These are phyloP conservation scores for Astatotilapia flaviijosephi DNA, from an alignment of 2,113 vertebrate genomes.

Conservation along the genomic window DNA sequence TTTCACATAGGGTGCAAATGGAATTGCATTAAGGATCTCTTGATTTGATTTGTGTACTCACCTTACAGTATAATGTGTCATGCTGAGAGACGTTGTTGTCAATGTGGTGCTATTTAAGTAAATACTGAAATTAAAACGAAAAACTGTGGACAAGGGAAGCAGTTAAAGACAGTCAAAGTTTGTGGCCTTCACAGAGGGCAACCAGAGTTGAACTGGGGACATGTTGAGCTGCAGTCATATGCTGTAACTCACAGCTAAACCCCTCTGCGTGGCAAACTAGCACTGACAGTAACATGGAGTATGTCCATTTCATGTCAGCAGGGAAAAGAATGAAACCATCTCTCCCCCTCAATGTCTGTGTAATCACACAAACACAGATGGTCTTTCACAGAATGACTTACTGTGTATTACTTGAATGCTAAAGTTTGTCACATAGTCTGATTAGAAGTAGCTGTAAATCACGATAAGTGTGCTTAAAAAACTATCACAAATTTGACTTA, in stretches of 20 bases:
- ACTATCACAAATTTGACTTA: background rate
- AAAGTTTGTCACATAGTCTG: background rate
- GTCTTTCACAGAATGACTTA: background rate
- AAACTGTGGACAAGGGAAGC: background rate
- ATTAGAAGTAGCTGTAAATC: background rate
- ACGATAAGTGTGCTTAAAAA: background rate
- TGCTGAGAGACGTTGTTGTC: background rate
- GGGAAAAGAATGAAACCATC: slow-evolving; percentile 12
- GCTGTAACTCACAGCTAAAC: slow-evolving; percentile 72
- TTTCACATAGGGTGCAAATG: background rate
- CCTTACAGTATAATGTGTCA: background rate
- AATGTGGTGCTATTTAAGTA: background rate
- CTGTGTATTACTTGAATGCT: background rate
- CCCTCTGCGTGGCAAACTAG: background rate
- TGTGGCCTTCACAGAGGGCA: slow-evolving; percentile 50
- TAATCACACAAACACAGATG: background rate
- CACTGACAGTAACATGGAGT: background rate
- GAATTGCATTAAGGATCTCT: background rate
- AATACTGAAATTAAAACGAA: background rate
- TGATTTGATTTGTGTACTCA: background rate
- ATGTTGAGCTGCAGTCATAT: slow-evolving; percentile 72
- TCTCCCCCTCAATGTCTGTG: background rate
- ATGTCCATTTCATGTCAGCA: background rate
- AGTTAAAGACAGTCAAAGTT: background rate
- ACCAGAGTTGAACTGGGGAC: slow-evolving; percentile 6